Conservation (phyloP, 1,140 invertebrate species). For the Lineus longissimus region DNA sequence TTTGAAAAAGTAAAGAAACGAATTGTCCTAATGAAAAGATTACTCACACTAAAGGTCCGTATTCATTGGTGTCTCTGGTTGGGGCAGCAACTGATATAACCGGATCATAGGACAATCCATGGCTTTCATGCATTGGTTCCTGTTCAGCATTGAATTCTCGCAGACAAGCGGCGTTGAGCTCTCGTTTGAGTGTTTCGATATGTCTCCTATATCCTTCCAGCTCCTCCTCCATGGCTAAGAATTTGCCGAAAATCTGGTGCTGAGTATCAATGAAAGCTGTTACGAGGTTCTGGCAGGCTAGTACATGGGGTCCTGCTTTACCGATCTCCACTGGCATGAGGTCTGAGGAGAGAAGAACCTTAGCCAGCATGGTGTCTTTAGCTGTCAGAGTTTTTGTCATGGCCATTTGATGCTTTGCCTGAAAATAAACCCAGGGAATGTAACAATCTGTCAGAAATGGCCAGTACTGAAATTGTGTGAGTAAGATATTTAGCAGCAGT, state of each 20-base stretch:
- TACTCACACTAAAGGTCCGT: too few relatives aligned
- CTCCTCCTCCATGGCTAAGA: conserved; percentile 38
- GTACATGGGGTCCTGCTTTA: conserved; percentile 39
- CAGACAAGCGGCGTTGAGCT: conserved; percentile 41
- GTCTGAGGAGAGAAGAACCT: conserved; percentile 37
- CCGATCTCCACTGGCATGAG: conserved; percentile 42
- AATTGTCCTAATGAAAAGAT: too few relatives aligned
- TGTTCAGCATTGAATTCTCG: conserved; percentile 37
- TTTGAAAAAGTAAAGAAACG: too few relatives aligned
- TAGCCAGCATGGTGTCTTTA: conserved; percentile 26
- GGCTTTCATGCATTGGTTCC: conserved; percentile 12
- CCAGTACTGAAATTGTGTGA: too few relatives aligned
- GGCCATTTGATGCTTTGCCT: conserved; percentile 34
- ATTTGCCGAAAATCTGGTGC: conserved; percentile 30
- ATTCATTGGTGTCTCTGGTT: too few relatives aligned
- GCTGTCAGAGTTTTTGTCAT: conserved; percentile 16
- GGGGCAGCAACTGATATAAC: too few relatives aligned
- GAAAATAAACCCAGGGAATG: conserved; percentile 1
- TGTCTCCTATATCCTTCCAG: conserved; percentile 33
- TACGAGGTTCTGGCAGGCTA: conserved; percentile 37
- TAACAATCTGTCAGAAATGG: too few relatives aligned
- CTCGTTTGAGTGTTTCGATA: conserved; percentile 38
- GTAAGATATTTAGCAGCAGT: too few relatives aligned
- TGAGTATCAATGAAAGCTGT: conserved; percentile 43
- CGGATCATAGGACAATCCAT: too few relatives aligned